These are phyloP conservation scores for Meda fulgida DNA, from an alignment of 2,797 vertebrate genomes.

Conservation along the genomic window DNA sequence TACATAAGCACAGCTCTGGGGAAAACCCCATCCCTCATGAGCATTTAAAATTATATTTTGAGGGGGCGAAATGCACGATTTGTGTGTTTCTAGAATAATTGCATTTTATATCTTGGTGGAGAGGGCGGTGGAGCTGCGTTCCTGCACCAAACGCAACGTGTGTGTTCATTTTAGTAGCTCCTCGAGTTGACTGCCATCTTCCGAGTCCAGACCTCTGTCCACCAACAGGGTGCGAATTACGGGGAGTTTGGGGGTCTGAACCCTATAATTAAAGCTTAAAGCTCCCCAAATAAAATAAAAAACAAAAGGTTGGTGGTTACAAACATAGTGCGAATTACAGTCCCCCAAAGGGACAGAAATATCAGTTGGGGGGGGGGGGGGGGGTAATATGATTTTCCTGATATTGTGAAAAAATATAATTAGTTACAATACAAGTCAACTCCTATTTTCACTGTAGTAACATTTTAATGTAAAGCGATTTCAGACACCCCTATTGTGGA, in stretches of 20 bases:
- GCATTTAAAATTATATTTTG: conserved; percentile 11
- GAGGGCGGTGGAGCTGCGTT: neutral
- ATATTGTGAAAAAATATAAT: too few species aligned
- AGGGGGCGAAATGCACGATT: neutral
- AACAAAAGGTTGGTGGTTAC: neutral
- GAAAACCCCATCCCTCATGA: conserved; percentile 13
- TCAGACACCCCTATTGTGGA: too few species aligned
- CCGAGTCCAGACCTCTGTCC: neutral
- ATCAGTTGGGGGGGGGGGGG: too few species aligned
- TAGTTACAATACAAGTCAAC: too few species aligned
- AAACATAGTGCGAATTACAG: too few species aligned
- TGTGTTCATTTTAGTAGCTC: conserved; percentile 10
- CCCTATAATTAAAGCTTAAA: neutral
- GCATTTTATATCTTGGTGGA: conserved; percentile 19
- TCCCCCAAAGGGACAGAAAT: too few species aligned
- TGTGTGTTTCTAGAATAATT: conserved; percentile 42
- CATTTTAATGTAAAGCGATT: too few species aligned
- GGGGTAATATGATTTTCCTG: too few species aligned
- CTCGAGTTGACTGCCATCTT: conserved; percentile 19
- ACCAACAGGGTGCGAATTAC: conserved; percentile 17
- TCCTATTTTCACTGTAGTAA: too few species aligned
- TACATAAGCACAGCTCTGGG: conserved; percentile 15
- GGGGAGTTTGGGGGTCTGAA: conserved; percentile 3
- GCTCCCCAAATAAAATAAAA: conserved; percentile 10
- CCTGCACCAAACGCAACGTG: conserved; percentile 12